Evolutionary conservation across 1,140 invertebrate genomes (phyloP).

Genomic region (Heliconius hewitsoni): DNA sequence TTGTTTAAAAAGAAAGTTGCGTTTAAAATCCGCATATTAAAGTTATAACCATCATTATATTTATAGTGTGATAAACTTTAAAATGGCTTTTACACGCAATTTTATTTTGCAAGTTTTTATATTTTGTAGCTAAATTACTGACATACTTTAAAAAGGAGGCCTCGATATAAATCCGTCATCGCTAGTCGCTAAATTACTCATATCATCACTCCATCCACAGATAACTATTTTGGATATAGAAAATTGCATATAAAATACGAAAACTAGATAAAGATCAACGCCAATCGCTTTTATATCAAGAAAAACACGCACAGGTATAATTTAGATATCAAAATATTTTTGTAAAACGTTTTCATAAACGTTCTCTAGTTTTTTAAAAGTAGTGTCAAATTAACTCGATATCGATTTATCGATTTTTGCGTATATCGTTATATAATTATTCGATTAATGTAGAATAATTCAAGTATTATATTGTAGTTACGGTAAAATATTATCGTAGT

Average conservation of each 20-base stretch:
- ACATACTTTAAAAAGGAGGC: constrained; percentile 24
- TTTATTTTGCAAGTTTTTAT: not conserved
- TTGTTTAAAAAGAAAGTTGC: not conserved
- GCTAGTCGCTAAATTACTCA: constrained; percentile 49
- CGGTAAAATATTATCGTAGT: constrained; percentile 17
- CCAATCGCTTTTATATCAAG: constrained; percentile 39
- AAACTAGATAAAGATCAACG: constrained; percentile 33
- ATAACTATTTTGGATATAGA: constrained; percentile 53
- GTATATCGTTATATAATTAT: constrained; percentile 24
- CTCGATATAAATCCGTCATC: constrained; percentile 54
- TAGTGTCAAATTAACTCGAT: constrained; percentile 38
- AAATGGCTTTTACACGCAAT: not conserved
- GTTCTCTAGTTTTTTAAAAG: constrained; percentile 31
- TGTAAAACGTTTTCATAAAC: constrained; percentile 49
- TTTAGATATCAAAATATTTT: constrained; percentile 64
- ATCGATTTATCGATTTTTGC: constrained; percentile 18
- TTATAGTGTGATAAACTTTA: not conserved
- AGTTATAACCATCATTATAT: constrained; percentile 13
- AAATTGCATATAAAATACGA: constrained; percentile 26
- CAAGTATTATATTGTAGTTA: constrained; percentile 20
- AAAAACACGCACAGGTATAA: constrained; percentile 64
- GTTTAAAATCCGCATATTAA: not conserved
- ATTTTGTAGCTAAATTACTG: not conserved
- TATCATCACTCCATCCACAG: constrained; percentile 73
- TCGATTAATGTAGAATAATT: constrained; percentile 26